Conservation (phyloP, 2,888 invertebrate genomes). For the Chydorus sphaericus region DNA sequence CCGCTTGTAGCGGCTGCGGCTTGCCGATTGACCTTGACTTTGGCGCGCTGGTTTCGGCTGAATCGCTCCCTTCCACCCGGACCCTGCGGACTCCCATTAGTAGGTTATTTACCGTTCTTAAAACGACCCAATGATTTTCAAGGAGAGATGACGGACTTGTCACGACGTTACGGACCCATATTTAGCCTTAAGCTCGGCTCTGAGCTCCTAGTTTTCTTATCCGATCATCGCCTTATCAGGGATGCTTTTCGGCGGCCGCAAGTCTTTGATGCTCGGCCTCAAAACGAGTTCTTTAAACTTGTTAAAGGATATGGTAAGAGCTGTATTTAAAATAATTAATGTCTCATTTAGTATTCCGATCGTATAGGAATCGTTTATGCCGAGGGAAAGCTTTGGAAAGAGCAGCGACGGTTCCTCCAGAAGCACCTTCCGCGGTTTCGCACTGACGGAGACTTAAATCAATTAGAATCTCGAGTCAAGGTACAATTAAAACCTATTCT, state of each 20-base stretch:
- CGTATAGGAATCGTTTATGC: constrained; percentile 69
- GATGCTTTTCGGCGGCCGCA: constrained; percentile 74
- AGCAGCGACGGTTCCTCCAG: constrained; percentile 72
- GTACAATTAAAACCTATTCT: too few relatives aligned
- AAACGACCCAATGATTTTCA: constrained; percentile 58
- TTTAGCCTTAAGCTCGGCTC: constrained; percentile 68
- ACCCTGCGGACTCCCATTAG: constrained; percentile 70
- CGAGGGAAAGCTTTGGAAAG: constrained; percentile 78
- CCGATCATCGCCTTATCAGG: constrained; percentile 70
- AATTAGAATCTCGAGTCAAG: constrained; percentile 73
- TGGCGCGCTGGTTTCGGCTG: too few relatives aligned
- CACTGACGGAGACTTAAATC: constrained; percentile 53
- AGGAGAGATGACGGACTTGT: constrained; percentile 58
- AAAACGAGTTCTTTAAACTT: constrained; percentile 68
- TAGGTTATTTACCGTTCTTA: constrained; percentile 70
- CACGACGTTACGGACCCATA: constrained; percentile 61
- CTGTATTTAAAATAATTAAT: neutral
- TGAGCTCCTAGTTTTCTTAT: constrained; percentile 68
- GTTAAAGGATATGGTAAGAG: constrained; percentile 77
- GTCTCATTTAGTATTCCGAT: too few relatives aligned
- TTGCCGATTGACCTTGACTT: too few relatives aligned
- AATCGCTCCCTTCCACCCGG: constrained; percentile 60
- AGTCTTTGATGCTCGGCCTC: constrained; percentile 76
- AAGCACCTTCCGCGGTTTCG: constrained; percentile 71
- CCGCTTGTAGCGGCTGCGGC: too few relatives aligned